Evolutionary conservation across 23 tunicate genomes (phyloP), one percentile per base, ranked within the genome.

Genomic region (Diplosoma virens): DNA sequence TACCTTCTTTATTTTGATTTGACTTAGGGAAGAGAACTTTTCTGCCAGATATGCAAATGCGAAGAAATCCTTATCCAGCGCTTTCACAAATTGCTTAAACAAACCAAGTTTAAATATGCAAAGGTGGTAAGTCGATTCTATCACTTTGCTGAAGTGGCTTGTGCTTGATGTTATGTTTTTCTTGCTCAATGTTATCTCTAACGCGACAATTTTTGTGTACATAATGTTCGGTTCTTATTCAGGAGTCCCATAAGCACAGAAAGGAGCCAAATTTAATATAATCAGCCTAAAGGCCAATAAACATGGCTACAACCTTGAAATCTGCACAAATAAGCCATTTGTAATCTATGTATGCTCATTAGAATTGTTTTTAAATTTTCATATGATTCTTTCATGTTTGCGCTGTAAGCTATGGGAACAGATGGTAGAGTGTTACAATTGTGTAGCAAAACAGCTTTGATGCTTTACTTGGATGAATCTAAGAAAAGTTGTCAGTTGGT

Each of bases 251-350:
- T 22, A 58, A 58, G 65, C 65, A 58, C 65, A 58, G 7, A 22
- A 58, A 14, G 26, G 21, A 23, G 21, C 65, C 14, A 33, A 30
- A 66, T 33, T 66, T 66, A 30, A 48, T 66, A 31, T 66, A 66
- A 21, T 48, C 65, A 9, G 25, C 16, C 26, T 58, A 22, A 58
- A 66, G 46, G 21, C 46, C 47, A 18, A 30, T 17, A 17, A 66
- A 17, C 21, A 66, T 0, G 26, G 73, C 41, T 66, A 66, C 21
- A 66, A 66, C 73, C 50, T 66, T 66, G 24, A 66, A 0, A 66
- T 66, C 48, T n/a, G 47, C 41, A 33, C 73, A 66, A n/a, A 66
- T 21, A 17, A 14, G 20, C 73, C 73, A 66, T 23, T 66, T 66
- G 73, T 66, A 31, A 18, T 26, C 48, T 27, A 14, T 30, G 46